Conservation (phyloP, 2,113 vertebrate genomes). For the Petrocephalus microphthalmus region DNA sequence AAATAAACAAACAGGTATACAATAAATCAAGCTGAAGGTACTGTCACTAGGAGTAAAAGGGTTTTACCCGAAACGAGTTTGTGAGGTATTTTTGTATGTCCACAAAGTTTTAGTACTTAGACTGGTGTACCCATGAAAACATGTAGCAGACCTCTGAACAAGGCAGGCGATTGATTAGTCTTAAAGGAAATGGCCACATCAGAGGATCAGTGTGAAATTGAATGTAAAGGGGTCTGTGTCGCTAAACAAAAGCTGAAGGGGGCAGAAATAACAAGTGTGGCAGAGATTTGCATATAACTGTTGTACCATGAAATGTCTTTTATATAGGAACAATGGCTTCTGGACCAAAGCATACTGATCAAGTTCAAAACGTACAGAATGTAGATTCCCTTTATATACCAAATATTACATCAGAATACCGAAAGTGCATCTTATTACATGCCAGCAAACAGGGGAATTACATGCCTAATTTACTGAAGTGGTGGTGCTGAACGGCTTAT, state of each 20-base stretch:
- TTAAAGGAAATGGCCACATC: not conserved
- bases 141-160: not conserved
- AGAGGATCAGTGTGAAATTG: not conserved
- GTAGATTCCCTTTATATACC: constrained; percentile 29
- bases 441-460: not conserved
- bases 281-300: not conserved
- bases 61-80: not conserved
- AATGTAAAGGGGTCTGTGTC: not conserved
- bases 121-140: not conserved
- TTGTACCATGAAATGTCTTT: not conserved
- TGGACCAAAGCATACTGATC: not conserved
- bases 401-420: constrained; percentile 15
- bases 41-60: not conserved
- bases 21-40: constrained; percentile 2
- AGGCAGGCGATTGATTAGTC: not conserved
- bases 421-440: not conserved
- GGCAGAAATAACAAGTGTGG: not conserved
- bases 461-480: not conserved
- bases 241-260: not conserved
- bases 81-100: constrained; percentile 3
- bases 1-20: not conserved
- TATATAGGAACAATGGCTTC: not conserved
- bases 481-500: not conserved
- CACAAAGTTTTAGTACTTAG: constrained; percentile 3
- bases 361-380: constrained; percentile 16